Evolutionary conservation across 1,140 invertebrate species (phyloP).

Genomic region (Lepidostoma basale): DNA sequence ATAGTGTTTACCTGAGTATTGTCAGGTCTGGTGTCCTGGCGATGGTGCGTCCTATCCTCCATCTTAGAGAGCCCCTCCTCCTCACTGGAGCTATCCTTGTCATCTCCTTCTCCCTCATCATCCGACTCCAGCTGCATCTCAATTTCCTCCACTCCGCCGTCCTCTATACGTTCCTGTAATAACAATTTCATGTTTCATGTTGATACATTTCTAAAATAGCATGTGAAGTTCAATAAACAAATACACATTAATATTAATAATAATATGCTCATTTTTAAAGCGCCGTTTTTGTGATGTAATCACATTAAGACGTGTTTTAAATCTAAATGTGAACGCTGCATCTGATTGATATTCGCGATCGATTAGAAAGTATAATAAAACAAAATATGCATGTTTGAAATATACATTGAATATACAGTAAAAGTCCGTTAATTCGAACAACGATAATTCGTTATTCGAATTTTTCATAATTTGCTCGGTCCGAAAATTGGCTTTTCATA

Average conservation of each 20-base stretch:
- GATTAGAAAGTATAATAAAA: too few species aligned
- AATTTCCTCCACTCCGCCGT: slow-evolving; percentile 63
- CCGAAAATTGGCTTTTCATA: too few species aligned
- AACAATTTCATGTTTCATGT: neutral
- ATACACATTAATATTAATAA: slow-evolving; percentile 17
- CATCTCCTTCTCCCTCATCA: slow-evolving; percentile 65
- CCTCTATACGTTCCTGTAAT: slow-evolving; percentile 64
- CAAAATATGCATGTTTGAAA: too few species aligned
- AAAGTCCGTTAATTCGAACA: too few species aligned
- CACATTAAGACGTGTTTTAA: too few species aligned
- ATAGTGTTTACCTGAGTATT: slow-evolving; percentile 48
- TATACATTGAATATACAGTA: too few species aligned
- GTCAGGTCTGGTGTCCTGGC: slow-evolving; percentile 54
- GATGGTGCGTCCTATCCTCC: slow-evolving; percentile 65
- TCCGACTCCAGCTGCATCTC: slow-evolving; percentile 80
- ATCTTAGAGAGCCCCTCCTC: slow-evolving; percentile 71
- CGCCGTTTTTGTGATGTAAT: too few species aligned
- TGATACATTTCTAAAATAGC: neutral
- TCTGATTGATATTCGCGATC: too few species aligned
- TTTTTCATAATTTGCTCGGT: too few species aligned
- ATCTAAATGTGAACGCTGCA: too few species aligned
- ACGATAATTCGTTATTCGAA: too few species aligned
- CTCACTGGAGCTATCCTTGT: slow-evolving; percentile 69
- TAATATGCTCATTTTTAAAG: slow-evolving; percentile 8
- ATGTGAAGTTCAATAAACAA: neutral